Conservation (phyloP, 2,888 invertebrate species). For the Protodeltote pygarga region DNA sequence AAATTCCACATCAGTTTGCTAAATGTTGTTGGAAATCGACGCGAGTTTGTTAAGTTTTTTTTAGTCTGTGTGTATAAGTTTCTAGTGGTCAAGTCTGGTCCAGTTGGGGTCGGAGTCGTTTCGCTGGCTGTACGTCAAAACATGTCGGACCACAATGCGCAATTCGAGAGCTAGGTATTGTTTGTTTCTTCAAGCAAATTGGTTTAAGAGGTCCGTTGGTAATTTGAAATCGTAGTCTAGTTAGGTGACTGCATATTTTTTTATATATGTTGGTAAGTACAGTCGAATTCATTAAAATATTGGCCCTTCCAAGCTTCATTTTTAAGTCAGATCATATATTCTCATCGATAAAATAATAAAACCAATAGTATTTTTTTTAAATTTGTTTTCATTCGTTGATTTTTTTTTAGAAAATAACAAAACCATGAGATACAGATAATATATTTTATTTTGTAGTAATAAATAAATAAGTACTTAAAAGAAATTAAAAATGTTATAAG, state of each 20-base stretch:
- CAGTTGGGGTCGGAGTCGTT: constrained; percentile 12
- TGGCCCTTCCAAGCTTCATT: too few species aligned
- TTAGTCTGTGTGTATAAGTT: constrained; percentile 23
- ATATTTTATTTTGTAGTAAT: too few species aligned
- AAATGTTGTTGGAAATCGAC: constrained; percentile 7
- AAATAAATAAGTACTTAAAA: too few species aligned
- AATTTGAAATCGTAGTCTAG: constrained; percentile 5
- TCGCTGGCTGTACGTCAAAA: constrained; percentile 43
- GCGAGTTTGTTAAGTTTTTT: constrained; percentile 9
- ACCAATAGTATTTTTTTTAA: too few species aligned
- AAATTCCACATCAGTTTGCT: constrained; percentile 12
- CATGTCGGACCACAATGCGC: constrained; percentile 48
- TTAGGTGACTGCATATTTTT: neutral
- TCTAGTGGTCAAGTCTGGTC: constrained; percentile 12
- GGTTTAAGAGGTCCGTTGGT: constrained; percentile 18
- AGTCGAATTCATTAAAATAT: too few species aligned
- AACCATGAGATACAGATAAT: too few species aligned
- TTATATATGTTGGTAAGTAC: too few species aligned
- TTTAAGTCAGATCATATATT: too few species aligned
- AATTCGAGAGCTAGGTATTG: constrained; percentile 39
- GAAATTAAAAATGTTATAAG: too few species aligned
- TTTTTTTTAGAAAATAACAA: too few species aligned
- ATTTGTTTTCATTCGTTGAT: too few species aligned
- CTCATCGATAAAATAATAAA: too few species aligned
- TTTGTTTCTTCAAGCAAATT: constrained; percentile 40